These are phyloP conservation scores for Saccostrea cuccullata DNA, from an alignment of 1,140 invertebrate species.

Conservation along the genomic window DNA sequence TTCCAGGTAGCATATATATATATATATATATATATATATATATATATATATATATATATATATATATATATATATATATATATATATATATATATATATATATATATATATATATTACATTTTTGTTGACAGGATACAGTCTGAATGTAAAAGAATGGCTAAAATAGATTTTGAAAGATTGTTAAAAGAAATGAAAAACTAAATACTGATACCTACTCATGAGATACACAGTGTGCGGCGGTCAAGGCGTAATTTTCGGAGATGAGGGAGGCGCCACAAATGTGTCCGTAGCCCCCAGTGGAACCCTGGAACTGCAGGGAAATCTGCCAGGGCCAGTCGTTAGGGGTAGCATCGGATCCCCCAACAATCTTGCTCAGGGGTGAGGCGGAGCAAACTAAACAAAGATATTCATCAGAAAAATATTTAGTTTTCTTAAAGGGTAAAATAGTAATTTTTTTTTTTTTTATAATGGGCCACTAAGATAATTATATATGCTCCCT, in stretches of 20 bases:
- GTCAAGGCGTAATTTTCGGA: slow-evolving; percentile 30
- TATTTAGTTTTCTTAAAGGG: too few species aligned
- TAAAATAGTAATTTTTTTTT: too few species aligned
- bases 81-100: too few species aligned
- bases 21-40: too few species aligned
- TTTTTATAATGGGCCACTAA: too few species aligned
- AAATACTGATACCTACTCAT: slow-evolving; percentile 1
- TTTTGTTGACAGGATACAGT: not conserved
- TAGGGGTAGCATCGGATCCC: not conserved
- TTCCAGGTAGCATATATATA: too few species aligned
- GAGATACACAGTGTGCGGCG: slow-evolving; percentile 47
- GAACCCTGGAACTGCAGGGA: not conserved
- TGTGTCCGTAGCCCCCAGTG: not conserved
- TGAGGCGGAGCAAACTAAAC: not conserved
- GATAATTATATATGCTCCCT: too few species aligned
- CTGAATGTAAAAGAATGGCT: not conserved
- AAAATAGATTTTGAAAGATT: not conserved
- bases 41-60: too few species aligned
- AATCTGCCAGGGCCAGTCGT: slow-evolving; percentile 20
- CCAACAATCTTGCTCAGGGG: not conserved
- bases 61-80: too few species aligned
- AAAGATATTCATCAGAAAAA: not conserved
- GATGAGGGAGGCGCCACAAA: slow-evolving; percentile 47
- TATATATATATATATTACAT: too few species aligned
- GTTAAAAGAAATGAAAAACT: not conserved